Evolutionary conservation across 2,888 invertebrate species (phyloP).

Genomic region (Cabera pusaria): DNA sequence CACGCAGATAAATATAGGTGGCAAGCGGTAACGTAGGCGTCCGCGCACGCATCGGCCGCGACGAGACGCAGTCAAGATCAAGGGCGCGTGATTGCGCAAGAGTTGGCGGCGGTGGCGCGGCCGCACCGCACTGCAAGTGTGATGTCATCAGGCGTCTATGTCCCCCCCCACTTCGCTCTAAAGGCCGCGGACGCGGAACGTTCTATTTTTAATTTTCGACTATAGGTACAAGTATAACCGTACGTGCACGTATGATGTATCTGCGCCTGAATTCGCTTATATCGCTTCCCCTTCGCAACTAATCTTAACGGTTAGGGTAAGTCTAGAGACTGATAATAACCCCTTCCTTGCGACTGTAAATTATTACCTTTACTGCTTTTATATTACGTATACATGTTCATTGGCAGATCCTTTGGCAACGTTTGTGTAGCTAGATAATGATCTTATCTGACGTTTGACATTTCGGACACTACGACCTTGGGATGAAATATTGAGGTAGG

Average conservation of each 20-base stretch:
- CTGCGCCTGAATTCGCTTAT: slow-evolving; percentile 13
- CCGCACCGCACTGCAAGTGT: slow-evolving; percentile 76
- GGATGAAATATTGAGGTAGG: slow-evolving; percentile 27
- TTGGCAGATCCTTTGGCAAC: slow-evolving; percentile 6
- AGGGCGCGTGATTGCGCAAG: slow-evolving; percentile 82
- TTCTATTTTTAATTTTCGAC: slow-evolving; percentile 64
- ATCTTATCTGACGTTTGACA: slow-evolving; percentile 20
- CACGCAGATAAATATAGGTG: slow-evolving; percentile 75
- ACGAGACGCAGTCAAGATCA: slow-evolving; percentile 84
- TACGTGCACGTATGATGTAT: slow-evolving; percentile 21
- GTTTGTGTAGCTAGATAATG: slow-evolving; percentile 4
- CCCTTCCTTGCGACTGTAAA: no score
- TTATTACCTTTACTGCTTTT: not conserved
- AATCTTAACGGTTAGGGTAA: slow-evolving; percentile 1
- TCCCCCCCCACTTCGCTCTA: slow-evolving; percentile 47
- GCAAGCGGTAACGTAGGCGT: slow-evolving; percentile 58
- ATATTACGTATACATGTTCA: not conserved
- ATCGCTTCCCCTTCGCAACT: slow-evolving; percentile 27
- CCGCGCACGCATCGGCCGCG: slow-evolving; percentile 74
- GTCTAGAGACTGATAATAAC: no score
- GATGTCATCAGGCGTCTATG: slow-evolving; percentile 76
- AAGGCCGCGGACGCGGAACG: slow-evolving; percentile 72
- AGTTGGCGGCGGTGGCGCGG: slow-evolving; percentile 81
- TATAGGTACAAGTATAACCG: slow-evolving; percentile 23
- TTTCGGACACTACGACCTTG: slow-evolving; percentile 26